Percentiles rank a stretch among this genome's conserved stretches.
Conservation (phyloP, 30 jellyfish, hydroid and myxozoan species). For the Cassiopea andromeda region DNA sequence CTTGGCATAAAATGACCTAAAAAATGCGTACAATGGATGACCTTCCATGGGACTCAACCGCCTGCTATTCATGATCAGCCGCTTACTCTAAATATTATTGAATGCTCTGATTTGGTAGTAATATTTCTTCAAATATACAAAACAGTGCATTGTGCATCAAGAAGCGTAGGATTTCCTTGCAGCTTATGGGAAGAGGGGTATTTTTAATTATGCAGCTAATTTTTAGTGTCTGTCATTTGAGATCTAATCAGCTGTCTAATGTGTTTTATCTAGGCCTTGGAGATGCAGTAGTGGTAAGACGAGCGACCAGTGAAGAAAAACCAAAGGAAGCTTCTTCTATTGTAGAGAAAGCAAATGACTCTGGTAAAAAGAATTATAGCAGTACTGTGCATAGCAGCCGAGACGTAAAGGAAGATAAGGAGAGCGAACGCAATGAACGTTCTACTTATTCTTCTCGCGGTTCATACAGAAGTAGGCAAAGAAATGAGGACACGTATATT, state of each 20-base stretch:
- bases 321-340: background rate
- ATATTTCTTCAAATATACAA: too few relatives aligned
- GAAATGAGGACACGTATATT: background rate
- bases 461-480: background rate
- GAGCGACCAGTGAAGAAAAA: conserved; percentile 23
- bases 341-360: conserved; percentile 31
- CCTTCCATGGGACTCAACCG: too few relatives aligned
- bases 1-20: too few relatives aligned
- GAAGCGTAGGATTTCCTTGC: too few relatives aligned
- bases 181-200: too few relatives aligned
- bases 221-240: too few relatives aligned
- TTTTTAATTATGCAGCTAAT: too few relatives aligned
- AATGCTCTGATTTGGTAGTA: too few relatives aligned
- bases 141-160: too few relatives aligned
- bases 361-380: background rate
- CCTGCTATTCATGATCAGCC: too few relatives aligned
- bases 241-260: background rate
- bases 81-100: too few relatives aligned
- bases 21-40: too few relatives aligned
- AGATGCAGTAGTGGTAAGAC: conserved; percentile 49
- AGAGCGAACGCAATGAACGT: background rate
- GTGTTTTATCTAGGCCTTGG: conserved; percentile 48
- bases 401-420: background rate
- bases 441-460: background rate
- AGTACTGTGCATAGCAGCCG: background rate